Evolutionary conservation across 2,888 invertebrate genomes (phyloP).

Genomic region (Nycteola revayana): DNA sequence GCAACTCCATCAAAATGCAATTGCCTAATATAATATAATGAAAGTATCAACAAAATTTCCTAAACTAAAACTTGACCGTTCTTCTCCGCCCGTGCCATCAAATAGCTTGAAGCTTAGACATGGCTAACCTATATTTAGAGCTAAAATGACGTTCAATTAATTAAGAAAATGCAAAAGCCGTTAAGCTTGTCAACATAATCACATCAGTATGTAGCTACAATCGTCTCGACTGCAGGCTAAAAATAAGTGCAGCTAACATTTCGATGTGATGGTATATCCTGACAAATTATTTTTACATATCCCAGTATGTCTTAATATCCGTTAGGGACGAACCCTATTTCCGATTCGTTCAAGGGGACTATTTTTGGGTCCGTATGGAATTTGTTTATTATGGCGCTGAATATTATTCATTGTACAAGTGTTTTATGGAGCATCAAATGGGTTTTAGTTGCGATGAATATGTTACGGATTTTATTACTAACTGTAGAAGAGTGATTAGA

Average conservation of each 20-base stretch:
- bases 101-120: too few relatives aligned
- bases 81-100: too few relatives aligned
- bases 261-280: conserved; percentile 71
- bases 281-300: conserved; percentile 77
- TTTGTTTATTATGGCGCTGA: conserved; percentile 8
- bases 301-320: conserved; percentile 62
- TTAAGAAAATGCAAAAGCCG: background rate
- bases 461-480: background rate
- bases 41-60: too few relatives aligned
- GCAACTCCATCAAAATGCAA: too few relatives aligned
- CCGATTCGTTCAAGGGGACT: conserved; percentile 23
- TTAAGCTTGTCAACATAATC: conserved; percentile 25
- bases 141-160: too few relatives aligned
- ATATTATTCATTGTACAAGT: conserved; percentile 1
- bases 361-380: conserved; percentile 17
- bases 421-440: background rate
- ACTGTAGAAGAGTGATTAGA: background rate
- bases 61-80: too few relatives aligned
- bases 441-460: background rate
- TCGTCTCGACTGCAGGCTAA: conserved; percentile 27
- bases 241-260: conserved; percentile 38
- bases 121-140: too few relatives aligned
- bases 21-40: too few relatives aligned
- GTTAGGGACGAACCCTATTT: conserved; percentile 33
- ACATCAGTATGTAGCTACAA: conserved; percentile 17